Evolutionary conservation across 2,888 invertebrate species (phyloP).

Genomic region (Allacma fusca): DNA sequence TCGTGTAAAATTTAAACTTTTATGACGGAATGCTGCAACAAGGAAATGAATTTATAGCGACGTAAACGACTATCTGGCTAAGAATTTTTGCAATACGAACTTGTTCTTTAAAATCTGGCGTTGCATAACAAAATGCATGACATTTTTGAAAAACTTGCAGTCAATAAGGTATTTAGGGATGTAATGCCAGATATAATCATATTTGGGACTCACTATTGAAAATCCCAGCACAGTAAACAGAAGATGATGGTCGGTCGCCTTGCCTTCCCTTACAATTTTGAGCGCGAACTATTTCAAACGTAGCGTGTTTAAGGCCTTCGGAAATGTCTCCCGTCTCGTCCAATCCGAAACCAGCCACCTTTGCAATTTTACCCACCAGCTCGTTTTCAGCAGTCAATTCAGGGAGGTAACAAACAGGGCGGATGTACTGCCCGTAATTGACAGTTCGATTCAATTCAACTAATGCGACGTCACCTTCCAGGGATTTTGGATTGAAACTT

Average conservation of each 20-base stretch:
- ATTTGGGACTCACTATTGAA: slow-evolving; percentile 29
- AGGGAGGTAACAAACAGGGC: slow-evolving; percentile 32
- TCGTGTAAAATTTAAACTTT: too few species aligned
- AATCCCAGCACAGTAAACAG: slow-evolving; percentile 10
- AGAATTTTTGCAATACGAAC: too few species aligned
- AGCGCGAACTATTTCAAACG: neutral
- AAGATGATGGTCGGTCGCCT: neutral
- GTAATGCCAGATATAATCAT: too few species aligned
- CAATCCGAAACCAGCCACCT: slow-evolving; percentile 31
- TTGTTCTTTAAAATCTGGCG: too few species aligned
- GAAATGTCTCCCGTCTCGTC: neutral
- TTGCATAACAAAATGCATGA: too few species aligned
- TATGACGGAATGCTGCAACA: too few species aligned
- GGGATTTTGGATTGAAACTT: slow-evolving; percentile 5
- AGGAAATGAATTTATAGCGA: too few species aligned
- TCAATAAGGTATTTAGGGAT: too few species aligned
- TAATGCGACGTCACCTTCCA: slow-evolving; percentile 20
- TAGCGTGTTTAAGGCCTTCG: neutral
- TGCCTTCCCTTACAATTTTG: neutral
- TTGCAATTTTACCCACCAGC: neutral
- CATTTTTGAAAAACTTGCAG: too few species aligned
- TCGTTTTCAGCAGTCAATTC: neutral
- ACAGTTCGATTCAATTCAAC: slow-evolving; percentile 15
- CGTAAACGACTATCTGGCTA: too few species aligned
- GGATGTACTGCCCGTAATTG: slow-evolving; percentile 22